phyloP scores from a whole-genome alignment of 2,888 invertebrate genomes.

The Bugulina stolonifera region DNA sequence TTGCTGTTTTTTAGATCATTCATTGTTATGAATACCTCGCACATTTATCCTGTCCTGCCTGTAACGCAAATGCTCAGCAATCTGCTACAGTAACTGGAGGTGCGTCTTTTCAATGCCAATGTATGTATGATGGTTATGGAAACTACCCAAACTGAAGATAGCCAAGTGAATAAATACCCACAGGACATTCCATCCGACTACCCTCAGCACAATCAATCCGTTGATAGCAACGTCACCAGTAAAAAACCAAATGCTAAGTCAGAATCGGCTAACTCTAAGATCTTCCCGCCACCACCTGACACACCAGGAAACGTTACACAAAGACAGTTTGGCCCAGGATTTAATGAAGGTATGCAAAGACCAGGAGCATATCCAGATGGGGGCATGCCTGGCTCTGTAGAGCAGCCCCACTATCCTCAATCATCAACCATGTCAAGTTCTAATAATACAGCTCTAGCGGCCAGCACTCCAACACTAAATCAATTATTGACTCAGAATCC shows the following conservation, averaged over 20 bases:
- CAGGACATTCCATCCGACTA: not conserved
- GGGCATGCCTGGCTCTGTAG: not conserved
- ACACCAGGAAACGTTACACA: not conserved
- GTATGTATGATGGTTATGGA: constrained; percentile 7
- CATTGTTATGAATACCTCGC: too few relatives aligned
- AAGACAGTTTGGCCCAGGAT: not conserved
- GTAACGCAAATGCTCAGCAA: not conserved
- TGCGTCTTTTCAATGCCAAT: not conserved
- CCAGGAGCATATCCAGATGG: not conserved
- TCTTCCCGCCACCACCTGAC: not conserved
- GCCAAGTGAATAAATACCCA: constrained; percentile 2
- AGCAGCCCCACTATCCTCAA: constrained; percentile 1
- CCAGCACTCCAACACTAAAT: constrained; percentile 15
- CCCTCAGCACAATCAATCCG: not conserved
- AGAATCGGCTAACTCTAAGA: not conserved
- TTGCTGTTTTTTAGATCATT: too few relatives aligned
- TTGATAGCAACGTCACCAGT: not conserved
- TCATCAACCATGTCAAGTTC: not conserved
- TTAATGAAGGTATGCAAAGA: not conserved
- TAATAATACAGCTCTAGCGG: not conserved
- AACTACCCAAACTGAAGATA: constrained; percentile 5
- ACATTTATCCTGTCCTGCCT: too few relatives aligned
- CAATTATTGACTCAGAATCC: constrained; percentile 22
- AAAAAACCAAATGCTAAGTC: not conserved
- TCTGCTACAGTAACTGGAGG: not conserved